Base-by-base conservation (phyloP, 2,113 vertebrate species). In the Tringa solitaria region DNA sequence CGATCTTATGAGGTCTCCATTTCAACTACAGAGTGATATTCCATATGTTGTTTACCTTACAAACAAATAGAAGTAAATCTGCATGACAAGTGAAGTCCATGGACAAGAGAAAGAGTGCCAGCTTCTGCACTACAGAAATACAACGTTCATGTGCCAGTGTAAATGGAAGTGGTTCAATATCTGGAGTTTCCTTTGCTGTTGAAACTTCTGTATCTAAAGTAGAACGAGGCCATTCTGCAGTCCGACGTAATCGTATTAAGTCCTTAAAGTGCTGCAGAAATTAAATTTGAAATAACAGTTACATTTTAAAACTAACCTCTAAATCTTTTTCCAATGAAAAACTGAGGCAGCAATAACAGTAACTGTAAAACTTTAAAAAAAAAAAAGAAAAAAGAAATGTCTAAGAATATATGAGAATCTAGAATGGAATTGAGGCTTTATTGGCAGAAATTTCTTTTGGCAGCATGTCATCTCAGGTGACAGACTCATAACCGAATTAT, bases 11-110 rank as follows among this genome's bases (percentile, higher is more conserved):
- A 3, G 1, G 8, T 33, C 20, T 50, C 41, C 30, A 53, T 4
- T 57, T 67, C 53, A 90, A 43, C n/a, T 54, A 64, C 6, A 50
- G 4, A 73, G 8, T 19, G 8, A 78, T 35, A 8, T 5, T 85
- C 6, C 22, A 23, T 19, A 76, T 54, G 63, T 30, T 45, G 39
- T 91, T 96, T 97, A 99, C 99, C 99, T 99, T 99, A 98, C 99
- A 99, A 94, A 99, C 99, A 92, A 99, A 99, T 9, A 99, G 97
- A 92, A 99, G 98, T 72, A 99, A 98, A 98, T 99, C 99, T 26
- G 99, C 99, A 67, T 99, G 99, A 94, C 99, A 99, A 87, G 99
- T 99, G 84, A 99, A 99, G 97, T 99, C 99, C 99, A 99, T 99
- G 68, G 99, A 99, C 45, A 99, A 98, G 12, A 99, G 99, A 95